Conservation (phyloP, 2,113 vertebrate species). For the Osmerus eperlanus region DNA sequence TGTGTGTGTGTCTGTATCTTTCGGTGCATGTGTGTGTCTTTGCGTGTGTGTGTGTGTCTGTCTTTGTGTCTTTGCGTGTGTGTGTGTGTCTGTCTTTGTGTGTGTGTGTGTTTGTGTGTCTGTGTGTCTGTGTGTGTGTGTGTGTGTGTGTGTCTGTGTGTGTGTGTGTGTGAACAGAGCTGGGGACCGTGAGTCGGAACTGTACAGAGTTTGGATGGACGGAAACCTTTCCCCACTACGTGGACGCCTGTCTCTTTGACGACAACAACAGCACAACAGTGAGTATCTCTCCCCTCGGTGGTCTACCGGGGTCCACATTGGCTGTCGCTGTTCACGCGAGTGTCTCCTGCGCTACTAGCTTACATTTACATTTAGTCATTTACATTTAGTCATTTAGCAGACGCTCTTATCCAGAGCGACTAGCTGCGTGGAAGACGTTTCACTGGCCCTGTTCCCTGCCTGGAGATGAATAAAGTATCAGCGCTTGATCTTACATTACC, state of each 20-base stretch:
- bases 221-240: slow-evolving; percentile 87
- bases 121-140: slow-evolving; percentile 1
- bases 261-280: slow-evolving; percentile 76
- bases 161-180: slow-evolving; percentile 51
- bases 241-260: slow-evolving; percentile 84
- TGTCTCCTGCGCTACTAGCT: too few species aligned
- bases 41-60: not conserved
- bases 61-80: not conserved
- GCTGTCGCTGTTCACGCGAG: too few species aligned
- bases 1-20: not conserved
- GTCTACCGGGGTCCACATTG: too few species aligned
- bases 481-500: too few species aligned
- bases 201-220: slow-evolving; percentile 92
- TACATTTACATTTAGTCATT: too few species aligned
- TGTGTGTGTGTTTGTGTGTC: slow-evolving; percentile 6
- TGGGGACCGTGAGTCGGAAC: slow-evolving; percentile 85
- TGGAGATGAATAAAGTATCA: not conserved
- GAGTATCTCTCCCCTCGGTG: slow-evolving; percentile 13
- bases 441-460: not conserved
- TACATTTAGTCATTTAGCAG: too few species aligned
- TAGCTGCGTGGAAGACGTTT: too few species aligned
- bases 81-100: not conserved
- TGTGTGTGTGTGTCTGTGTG: not conserved
- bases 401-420: too few species aligned
- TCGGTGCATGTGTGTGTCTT: not conserved